Evolutionary conservation across 2,888 invertebrate species (phyloP), one percentile per base, ranked within the genome.

Genomic region (Apamea sordens): DNA sequence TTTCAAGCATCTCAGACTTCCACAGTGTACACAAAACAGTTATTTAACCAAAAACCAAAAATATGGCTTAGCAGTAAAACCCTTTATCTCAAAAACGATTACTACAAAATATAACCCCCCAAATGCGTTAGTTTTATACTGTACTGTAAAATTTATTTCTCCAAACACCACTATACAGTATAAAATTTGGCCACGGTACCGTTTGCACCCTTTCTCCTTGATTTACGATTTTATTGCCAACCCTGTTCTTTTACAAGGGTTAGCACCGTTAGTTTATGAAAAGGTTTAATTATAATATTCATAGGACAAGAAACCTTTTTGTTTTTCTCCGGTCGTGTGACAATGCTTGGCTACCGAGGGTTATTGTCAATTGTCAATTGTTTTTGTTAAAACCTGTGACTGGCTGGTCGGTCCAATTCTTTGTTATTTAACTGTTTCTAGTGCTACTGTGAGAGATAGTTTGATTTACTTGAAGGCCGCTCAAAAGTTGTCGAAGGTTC

Each of bases 181-280:
- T 92, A 94, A 93, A 94, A 82, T 92, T 92, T 94, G 92, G 92
- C 94, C 93, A 93, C 92, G 80, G 73, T 91, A 88, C 94, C 89
- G 94, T 92, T 47, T 94, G 56, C 36, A 89, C 92, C 92, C 93
- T 93, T 94, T 93, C 90, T 86, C 86, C 85, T 72, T 89, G 85
- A 90, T 92, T 93, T 93, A 93, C 87, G 77, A 79, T 80, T 87
- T 89, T 91, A 89, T 77, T 67, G 86, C 86, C 85, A 75, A 82
- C 86, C 89, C 86, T 88, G 44, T 13, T n/a, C 68, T 73, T 73
- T 79, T 75, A 77, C 36, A 77, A 84, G 88, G 87, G 84, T 81
- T 82, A 36, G 8, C 56, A 82, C 89, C 90, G 91, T 92, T 92
- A 92, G 24, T 86, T 90, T 89, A 78, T 89, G 86, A 91, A 91